Base-by-base conservation (phyloP, 2,797 vertebrate species). In the Schizopygopsis pylzovi region DNA sequence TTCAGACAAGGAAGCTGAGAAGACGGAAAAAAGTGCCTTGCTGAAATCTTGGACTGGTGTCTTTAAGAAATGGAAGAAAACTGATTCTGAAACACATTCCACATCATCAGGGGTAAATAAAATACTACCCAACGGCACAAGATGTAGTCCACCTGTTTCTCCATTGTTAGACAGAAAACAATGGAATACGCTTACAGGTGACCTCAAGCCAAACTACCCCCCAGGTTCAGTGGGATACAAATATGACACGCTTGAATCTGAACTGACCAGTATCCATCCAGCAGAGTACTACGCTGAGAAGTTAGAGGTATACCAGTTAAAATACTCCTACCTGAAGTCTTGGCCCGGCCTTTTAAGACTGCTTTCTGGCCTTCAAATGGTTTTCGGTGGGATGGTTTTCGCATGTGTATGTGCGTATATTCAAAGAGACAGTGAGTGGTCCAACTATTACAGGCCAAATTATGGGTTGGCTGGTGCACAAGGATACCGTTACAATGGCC, bases 381-480 rank as follows among this genome's bases (percentile, higher is more conserved):
- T 96, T 1, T 94, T 96, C 22, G 96, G 96, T 0, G 96, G 94
- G 0, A 93, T 96, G 94, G 94, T 94, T 16, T 83, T 96, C 0
- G 94, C 95, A 3, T 97, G 96, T 37, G 84, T 95, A 39, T 94
- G 95, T 4, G 95, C 95, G 11, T 96, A 95, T 87, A 83, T 97
- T 87, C 95, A 96, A 80, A 96, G 95, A 83, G 95, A 96, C 92
- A 95, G 93, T 1, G 94, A 96, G 87, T 96, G 95, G 95, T 93
- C 94, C 87, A 94, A 95, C 79, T 56, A 89, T 13, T 95, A 93
- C 6, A 92, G 95, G 8, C 82, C 87, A 0, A 43, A 61, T 0
- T 93, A 92, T 47, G 92, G 94, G 1, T 61, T 80, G 0, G 89
- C 93, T 4, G 2, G 88, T 16, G 54, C 85, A 20, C 92, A 93